Conservation (phyloP, 1,140 invertebrate species). For the Pseudomyrmex concolor region DNA sequence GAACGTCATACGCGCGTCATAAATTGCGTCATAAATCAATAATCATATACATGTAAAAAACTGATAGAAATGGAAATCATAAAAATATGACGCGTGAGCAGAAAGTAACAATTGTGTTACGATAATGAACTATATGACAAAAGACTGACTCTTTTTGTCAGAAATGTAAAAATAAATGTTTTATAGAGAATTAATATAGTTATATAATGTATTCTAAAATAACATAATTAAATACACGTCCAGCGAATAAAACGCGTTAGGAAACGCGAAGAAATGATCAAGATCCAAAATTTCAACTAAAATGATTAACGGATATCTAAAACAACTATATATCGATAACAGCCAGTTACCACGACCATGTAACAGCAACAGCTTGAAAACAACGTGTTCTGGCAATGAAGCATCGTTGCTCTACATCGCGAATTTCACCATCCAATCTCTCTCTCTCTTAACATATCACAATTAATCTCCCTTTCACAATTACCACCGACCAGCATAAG, state of each 20-base stretch:
- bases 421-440: background rate
- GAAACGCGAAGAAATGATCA: slow-evolving; percentile 1
- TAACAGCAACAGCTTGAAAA: slow-evolving; percentile 59
- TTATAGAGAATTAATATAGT: background rate
- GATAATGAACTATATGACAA: slow-evolving; percentile 9
- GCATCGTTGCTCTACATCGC: slow-evolving; percentile 27
- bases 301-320: slow-evolving; percentile 6
- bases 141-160: background rate
- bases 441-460: background rate
- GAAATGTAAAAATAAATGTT: background rate
- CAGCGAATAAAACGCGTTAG: slow-evolving; percentile 17
- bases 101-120: slow-evolving; percentile 36
- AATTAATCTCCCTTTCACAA: slow-evolving; percentile 49
- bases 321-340: slow-evolving; percentile 52
- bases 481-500: slow-evolving; percentile 60
- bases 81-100: slow-evolving; percentile 3
- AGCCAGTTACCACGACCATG: slow-evolving; percentile 61
- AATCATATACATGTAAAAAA: background rate
- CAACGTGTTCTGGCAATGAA: slow-evolving; percentile 48
- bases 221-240: background rate
- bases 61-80: background rate
- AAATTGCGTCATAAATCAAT: no score
- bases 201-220: background rate
- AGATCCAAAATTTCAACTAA: background rate
- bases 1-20: background rate